Conservation (phyloP, 2,797 vertebrate species). For the Cynodonichthys magdalenae region DNA sequence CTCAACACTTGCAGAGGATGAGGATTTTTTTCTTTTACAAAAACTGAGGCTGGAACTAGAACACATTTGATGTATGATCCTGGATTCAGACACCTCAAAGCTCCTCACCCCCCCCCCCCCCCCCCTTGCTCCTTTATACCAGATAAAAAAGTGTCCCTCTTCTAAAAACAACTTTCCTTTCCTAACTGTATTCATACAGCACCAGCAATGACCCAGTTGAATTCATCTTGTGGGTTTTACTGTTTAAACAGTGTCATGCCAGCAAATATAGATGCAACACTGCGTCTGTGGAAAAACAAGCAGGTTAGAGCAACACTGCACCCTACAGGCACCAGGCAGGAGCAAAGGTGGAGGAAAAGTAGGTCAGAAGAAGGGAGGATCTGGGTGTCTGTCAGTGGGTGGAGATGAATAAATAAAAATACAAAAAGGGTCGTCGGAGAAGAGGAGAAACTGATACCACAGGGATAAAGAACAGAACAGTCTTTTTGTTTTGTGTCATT, state of each 20-base stretch:
- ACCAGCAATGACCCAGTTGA: slow-evolving; percentile 49
- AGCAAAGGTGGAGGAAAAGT: slow-evolving; percentile 52
- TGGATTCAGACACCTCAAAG: slow-evolving; percentile 16
- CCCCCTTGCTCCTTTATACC: slow-evolving; percentile 17
- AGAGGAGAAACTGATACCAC: not conserved
- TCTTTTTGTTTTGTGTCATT: not conserved
- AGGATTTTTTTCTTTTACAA: not conserved
- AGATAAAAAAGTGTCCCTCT: slow-evolving; percentile 15
- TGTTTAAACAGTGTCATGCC: slow-evolving; percentile 11
- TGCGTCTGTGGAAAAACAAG: slow-evolving; percentile 5
- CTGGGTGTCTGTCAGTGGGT: slow-evolving; percentile 10
- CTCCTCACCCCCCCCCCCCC: slow-evolving; percentile 20
- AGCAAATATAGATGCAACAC: slow-evolving; percentile 22
- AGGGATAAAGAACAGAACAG: not conserved
- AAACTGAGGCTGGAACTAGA: slow-evolving; percentile 44
- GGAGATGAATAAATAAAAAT: slow-evolving; percentile 15
- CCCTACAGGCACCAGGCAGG: slow-evolving; percentile 60
- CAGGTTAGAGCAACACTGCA: slow-evolving; percentile 62
- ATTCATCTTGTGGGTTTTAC: slow-evolving; percentile 18
- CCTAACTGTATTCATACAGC: slow-evolving; percentile 6
- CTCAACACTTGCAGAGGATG: slow-evolving; percentile 5
- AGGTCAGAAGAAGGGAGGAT: slow-evolving; percentile 59
- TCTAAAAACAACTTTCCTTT: slow-evolving; percentile 14
- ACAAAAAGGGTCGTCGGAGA: slow-evolving; percentile 14
- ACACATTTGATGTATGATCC: slow-evolving; percentile 49